phyloP scores from a whole-genome alignment of 2,888 invertebrate species.

The Caenorhabditis wallacei region DNA sequence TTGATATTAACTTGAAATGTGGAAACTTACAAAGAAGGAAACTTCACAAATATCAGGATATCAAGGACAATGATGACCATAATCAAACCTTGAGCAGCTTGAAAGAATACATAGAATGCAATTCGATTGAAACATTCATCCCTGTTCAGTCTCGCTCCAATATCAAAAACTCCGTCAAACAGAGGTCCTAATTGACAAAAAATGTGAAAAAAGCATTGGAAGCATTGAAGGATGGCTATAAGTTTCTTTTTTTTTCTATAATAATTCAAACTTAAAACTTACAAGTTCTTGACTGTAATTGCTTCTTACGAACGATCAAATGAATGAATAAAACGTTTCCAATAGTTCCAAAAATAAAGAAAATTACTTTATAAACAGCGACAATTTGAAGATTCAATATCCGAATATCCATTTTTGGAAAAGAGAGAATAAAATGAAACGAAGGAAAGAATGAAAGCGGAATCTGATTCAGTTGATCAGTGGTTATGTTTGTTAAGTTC shows the following conservation, averaged over 20 bases:
- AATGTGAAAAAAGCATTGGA: neutral
- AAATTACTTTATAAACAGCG: constrained; percentile 10
- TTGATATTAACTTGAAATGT: no score
- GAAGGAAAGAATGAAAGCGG: neutral
- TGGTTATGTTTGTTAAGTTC: neutral
- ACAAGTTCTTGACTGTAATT: constrained; percentile 22
- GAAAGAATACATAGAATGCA: constrained; percentile 13
- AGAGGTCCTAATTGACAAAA: neutral
- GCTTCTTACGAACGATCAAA: constrained; percentile 1
- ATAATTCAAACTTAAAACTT: neutral
- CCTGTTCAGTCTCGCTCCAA: neutral
- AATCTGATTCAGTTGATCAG: neutral
- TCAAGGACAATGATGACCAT: constrained; percentile 22
- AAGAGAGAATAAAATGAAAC: constrained; percentile 3
- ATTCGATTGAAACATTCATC: neutral
- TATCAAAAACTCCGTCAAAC: no score
- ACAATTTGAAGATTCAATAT: constrained; percentile 1
- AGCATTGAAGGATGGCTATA: neutral
- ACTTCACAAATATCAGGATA: constrained; percentile 17
- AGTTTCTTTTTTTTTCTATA: neutral
- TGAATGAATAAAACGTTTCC: constrained; percentile 21
- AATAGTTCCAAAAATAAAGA: constrained; percentile 6
- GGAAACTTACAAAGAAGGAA: constrained; percentile 1
- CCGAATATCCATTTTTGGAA: constrained; percentile 6
- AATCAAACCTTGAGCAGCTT: constrained; percentile 29